These are phyloP conservation scores for Mesodorylaimus sp. DNA, from an alignment of 2,888 invertebrate species.

Conservation along the genomic window DNA sequence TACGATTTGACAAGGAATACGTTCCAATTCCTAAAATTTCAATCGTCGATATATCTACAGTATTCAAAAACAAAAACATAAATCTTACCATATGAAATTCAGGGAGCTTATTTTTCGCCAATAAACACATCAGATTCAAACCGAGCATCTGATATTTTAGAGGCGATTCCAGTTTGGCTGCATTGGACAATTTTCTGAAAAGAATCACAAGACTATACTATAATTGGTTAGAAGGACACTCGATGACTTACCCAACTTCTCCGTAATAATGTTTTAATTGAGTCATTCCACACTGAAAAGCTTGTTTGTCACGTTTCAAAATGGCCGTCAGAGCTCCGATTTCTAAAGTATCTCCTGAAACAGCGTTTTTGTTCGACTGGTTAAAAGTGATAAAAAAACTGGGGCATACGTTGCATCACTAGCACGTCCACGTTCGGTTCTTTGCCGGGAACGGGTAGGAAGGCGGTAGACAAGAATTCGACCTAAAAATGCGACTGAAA, in stretches of 20 bases:
- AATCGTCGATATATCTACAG: background rate
- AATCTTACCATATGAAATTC: constrained; percentile 69
- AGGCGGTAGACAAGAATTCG: background rate
- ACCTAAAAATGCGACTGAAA: background rate
- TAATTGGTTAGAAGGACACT: background rate
- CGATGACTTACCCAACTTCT: constrained; percentile 55
- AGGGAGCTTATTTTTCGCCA: constrained; percentile 86
- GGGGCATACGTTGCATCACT: background rate
- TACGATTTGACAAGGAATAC: constrained; percentile 71
- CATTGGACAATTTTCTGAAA: no score
- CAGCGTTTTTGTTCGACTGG: constrained; percentile 3
- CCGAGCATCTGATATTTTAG: constrained; percentile 75
- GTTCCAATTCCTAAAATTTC: constrained; percentile 52
- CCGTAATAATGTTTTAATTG: constrained; percentile 93
- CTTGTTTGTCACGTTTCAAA: constrained; percentile 69
- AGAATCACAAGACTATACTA: no score
- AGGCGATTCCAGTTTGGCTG: background rate
- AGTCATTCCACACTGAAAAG: constrained; percentile 90
- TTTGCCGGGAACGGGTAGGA: background rate
- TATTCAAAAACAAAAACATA: constrained; percentile 2
- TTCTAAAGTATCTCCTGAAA: constrained; percentile 63
- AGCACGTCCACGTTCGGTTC: background rate
- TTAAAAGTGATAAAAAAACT: constrained; percentile 1
- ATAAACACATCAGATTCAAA: constrained; percentile 69
- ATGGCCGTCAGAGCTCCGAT: constrained; percentile 92